Percentiles rank a stretch among this genome's conserved stretches.
Conservation (phyloP, 2,797 vertebrate genomes). For the Catostomus latipinnis region DNA sequence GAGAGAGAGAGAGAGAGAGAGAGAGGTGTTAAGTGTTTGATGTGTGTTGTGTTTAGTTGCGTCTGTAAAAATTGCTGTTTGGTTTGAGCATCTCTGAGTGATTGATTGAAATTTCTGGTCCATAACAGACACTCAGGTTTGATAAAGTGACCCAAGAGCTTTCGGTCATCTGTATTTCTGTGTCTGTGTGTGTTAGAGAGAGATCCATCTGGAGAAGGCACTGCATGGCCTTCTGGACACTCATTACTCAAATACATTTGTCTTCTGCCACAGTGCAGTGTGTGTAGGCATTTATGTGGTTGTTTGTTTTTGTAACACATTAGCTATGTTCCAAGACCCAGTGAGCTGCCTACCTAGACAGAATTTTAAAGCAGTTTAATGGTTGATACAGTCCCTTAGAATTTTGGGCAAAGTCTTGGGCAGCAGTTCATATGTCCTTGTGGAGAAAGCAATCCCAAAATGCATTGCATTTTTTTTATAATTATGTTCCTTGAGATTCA, state of each 20-base stretch:
- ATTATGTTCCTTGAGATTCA: too few species aligned
- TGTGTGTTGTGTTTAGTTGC: conserved; percentile 17
- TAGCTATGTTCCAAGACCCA: not conserved
- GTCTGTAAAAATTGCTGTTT: conserved; percentile 3
- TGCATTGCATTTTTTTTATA: too few species aligned
- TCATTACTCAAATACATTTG: conserved; percentile 43
- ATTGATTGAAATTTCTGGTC: conserved; percentile 27
- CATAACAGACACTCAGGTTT: conserved; percentile 15
- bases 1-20: not conserved
- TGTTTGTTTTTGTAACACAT: too few species aligned
- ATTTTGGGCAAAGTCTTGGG: too few species aligned
- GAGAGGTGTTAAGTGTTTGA: not conserved
- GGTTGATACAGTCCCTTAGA: too few species aligned
- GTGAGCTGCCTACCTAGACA: conserved; percentile 2
- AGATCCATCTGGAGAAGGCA: conserved; percentile 8
- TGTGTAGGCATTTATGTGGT: not conserved
- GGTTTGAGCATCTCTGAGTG: conserved; percentile 4
- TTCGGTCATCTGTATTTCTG: conserved; percentile 35
- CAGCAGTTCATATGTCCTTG: too few species aligned
- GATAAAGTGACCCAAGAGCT: conserved; percentile 38
- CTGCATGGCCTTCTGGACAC: conserved; percentile 33
- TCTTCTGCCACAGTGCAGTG: conserved; percentile 22
- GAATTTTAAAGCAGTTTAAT: not conserved
- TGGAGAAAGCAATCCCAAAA: too few species aligned
- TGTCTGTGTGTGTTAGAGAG: conserved; percentile 14